These are phyloP conservation scores for Tetramorium alpestre DNA, from an alignment of 1,140 invertebrate genomes.

Conservation along the genomic window DNA sequence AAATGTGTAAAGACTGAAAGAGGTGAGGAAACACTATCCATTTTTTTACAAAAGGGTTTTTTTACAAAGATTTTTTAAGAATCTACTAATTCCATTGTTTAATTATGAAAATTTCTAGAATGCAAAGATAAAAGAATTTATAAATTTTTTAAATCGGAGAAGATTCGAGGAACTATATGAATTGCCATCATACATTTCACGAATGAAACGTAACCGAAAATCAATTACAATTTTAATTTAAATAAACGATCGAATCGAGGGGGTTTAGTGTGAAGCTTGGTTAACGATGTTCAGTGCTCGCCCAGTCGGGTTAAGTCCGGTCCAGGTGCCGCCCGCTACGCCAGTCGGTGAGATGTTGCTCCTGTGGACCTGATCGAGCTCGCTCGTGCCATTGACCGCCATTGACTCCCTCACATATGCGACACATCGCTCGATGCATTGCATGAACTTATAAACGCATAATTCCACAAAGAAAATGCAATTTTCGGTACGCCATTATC, in stretches of 20 bases:
- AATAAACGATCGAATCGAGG: background rate
- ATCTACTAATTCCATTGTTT: background rate
- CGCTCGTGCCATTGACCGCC: constrained; percentile 85
- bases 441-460: constrained; percentile 34
- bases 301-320: constrained; percentile 73
- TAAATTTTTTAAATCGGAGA: background rate
- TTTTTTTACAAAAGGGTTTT: background rate
- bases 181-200: background rate
- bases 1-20: background rate
- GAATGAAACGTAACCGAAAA: background rate
- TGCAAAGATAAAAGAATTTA: background rate
- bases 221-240: background rate
- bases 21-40: background rate
- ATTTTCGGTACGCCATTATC: constrained; percentile 8
- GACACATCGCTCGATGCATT: constrained; percentile 70
- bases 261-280: constrained; percentile 67
- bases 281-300: constrained; percentile 75
- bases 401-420: constrained; percentile 83
- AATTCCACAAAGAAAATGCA: constrained; percentile 28
- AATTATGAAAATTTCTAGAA: background rate
- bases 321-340: constrained; percentile 77
- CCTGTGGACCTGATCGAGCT: constrained; percentile 81
- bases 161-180: background rate
- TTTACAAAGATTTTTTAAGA: too few relatives aligned
- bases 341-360: constrained; percentile 79